phyloP scores from a whole-genome alignment of 2,113 vertebrate species.

The Halichoeres trimaculatus region DNA sequence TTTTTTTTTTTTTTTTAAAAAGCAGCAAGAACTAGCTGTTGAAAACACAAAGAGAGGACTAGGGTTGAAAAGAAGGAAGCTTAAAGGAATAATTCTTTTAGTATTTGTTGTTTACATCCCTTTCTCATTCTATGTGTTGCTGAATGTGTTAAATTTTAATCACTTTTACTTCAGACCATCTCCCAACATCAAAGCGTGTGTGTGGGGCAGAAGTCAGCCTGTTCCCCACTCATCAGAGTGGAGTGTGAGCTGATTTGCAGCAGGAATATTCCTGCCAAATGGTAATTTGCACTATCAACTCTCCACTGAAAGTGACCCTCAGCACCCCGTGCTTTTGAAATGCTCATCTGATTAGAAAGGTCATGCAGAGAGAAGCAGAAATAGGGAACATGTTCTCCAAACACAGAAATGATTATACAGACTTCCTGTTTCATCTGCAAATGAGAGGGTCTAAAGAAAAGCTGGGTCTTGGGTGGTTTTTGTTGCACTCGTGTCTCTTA shows the following conservation, averaged over 20 bases:
- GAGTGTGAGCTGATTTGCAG: constrained; percentile 55
- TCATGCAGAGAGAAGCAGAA: constrained; percentile 30
- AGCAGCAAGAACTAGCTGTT: too few species aligned
- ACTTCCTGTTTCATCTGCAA: constrained; percentile 50
- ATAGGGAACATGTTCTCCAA: constrained; percentile 29
- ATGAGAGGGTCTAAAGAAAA: constrained; percentile 24
- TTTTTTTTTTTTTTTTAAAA: too few species aligned
- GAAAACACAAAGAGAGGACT: neutral
- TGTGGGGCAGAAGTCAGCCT: constrained; percentile 52
- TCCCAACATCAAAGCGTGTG: constrained; percentile 64
- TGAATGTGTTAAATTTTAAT: constrained; percentile 57
- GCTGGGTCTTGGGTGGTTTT: neutral
- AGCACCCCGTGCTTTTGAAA: constrained; percentile 60
- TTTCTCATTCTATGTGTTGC: neutral
- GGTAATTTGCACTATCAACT: constrained; percentile 55
- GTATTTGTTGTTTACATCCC: neutral
- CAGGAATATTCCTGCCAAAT: constrained; percentile 53
- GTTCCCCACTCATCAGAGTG: constrained; percentile 51
- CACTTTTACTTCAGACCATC: constrained; percentile 46
- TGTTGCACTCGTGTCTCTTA: neutral
- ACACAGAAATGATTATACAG: constrained; percentile 52
- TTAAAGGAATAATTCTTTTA: neutral
- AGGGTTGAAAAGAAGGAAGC: neutral
- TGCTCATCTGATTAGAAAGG: constrained; percentile 54
- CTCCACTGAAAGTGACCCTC: constrained; percentile 29